phyloP scores from a whole-genome alignment of 2,797 vertebrate species.

The Ctenosaura bakeri region DNA sequence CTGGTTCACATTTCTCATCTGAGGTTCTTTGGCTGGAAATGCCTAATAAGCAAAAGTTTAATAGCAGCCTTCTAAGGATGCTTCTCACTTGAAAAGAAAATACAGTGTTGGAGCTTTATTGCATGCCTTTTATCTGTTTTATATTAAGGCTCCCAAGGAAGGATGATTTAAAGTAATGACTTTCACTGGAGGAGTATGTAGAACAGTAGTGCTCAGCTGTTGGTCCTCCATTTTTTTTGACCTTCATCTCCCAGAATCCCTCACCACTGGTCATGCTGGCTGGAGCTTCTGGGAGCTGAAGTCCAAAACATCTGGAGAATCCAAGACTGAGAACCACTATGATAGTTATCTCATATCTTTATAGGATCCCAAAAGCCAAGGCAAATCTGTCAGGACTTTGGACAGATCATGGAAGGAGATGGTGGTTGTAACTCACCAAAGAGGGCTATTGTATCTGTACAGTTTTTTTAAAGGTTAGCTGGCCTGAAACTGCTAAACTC shows the following conservation, averaged over 20 bases:
- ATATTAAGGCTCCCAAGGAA: not conserved
- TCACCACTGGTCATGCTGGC: too few species aligned
- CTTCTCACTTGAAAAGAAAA: not conserved
- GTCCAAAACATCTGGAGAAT: too few species aligned
- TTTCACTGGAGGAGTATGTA: not conserved
- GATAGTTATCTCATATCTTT: not conserved
- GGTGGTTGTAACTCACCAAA: not conserved
- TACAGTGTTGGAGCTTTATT: not conserved
- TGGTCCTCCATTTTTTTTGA: too few species aligned
- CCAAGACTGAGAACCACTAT: too few species aligned
- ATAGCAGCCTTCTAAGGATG: not conserved
- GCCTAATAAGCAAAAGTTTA: not conserved
- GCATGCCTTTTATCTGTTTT: not conserved
- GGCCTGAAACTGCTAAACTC: not conserved
- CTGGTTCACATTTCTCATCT: not conserved
- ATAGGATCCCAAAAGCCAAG: not conserved
- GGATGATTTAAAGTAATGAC: not conserved
- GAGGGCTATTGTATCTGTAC: not conserved
- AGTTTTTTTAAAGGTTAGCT: not conserved
- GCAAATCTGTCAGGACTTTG: not conserved
- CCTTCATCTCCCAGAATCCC: too few species aligned
- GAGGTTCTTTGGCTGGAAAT: not conserved
- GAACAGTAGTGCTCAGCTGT: not conserved
- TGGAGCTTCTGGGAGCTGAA: too few species aligned
- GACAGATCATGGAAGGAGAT: not conserved